Evolutionary conservation across 2,888 invertebrate genomes (phyloP).

Genomic region (Rutpela maculata): DNA sequence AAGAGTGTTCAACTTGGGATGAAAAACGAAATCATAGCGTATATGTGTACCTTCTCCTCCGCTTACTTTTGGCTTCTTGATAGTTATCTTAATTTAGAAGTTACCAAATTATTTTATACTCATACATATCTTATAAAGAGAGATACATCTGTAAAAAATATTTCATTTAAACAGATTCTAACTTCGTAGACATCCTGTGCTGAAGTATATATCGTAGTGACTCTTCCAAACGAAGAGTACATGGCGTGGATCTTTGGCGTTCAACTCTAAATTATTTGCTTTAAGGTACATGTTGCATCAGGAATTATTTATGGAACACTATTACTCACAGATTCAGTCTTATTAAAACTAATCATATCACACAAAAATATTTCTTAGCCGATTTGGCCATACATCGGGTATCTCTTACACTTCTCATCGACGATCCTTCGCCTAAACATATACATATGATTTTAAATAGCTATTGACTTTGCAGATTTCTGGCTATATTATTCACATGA

Average conservation of each 20-base stretch:
- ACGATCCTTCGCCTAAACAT: constrained; percentile 21
- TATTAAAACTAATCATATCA: constrained; percentile 57
- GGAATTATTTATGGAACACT: constrained; percentile 51
- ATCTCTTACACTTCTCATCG: constrained; percentile 6
- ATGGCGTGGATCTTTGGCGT: not conserved
- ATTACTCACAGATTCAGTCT: constrained; percentile 59
- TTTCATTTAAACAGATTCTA: not conserved
- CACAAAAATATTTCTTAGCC: constrained; percentile 48
- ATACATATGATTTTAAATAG: not conserved
- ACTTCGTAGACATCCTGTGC: not conserved
- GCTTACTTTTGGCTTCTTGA: too few species aligned
- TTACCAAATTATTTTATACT: too few species aligned
- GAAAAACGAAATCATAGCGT: too few species aligned
- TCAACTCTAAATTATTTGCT: constrained; percentile 14
- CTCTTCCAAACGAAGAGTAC: not conserved
- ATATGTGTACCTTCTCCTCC: too few species aligned
- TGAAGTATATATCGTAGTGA: not conserved
- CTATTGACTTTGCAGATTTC: not conserved
- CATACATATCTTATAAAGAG: too few species aligned
- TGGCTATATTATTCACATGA: not conserved
- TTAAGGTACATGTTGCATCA: constrained; percentile 38
- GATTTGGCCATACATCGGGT: not conserved
- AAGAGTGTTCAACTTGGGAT: too few species aligned
- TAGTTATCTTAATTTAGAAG: too few species aligned
- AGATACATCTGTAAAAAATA: not conserved